Percentiles rank a stretch among this genome's conserved stretches.
phyloP scores from a whole-genome alignment of 2,888 invertebrate genomes.

The Clunio marinus region DNA sequence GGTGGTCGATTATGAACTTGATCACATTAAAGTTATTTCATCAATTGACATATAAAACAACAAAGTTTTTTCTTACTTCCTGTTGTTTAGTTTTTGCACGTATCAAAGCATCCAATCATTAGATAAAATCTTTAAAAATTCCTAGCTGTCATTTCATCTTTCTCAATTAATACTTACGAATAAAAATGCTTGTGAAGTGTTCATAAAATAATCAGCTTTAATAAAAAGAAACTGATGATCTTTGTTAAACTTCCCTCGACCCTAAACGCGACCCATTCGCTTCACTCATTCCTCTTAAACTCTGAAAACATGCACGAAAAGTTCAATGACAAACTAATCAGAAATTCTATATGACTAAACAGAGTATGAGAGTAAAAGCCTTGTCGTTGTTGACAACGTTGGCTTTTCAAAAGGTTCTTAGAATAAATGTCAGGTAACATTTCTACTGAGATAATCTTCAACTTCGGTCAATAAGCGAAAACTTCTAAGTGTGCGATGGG shows the following conservation, averaged over 20 bases:
- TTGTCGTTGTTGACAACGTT: background rate
- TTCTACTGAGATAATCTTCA: background rate
- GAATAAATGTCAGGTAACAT: background rate
- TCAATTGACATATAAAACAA: no score
- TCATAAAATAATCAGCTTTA: constrained; percentile 3
- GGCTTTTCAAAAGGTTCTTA: background rate
- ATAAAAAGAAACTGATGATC: constrained; percentile 19
- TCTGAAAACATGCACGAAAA: background rate
- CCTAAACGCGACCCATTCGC: background rate
- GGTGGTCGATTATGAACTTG: background rate
- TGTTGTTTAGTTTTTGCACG: no score
- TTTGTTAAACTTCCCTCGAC: constrained; percentile 22
- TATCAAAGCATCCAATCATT: no score
- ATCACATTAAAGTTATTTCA: background rate
- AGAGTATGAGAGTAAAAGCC: background rate
- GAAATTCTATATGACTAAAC: background rate
- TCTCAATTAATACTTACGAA: background rate
- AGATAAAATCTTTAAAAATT: background rate
- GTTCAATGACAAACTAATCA: constrained; percentile 34
- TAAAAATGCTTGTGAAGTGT: background rate
- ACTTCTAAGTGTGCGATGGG: background rate
- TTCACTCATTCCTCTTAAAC: background rate
- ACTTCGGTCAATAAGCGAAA: background rate
- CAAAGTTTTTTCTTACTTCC: no score
- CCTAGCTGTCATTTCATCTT: background rate